These are phyloP conservation scores for Burhinus oedicnemus DNA, from an alignment of 2,113 vertebrate genomes.

Conservation along the genomic window DNA sequence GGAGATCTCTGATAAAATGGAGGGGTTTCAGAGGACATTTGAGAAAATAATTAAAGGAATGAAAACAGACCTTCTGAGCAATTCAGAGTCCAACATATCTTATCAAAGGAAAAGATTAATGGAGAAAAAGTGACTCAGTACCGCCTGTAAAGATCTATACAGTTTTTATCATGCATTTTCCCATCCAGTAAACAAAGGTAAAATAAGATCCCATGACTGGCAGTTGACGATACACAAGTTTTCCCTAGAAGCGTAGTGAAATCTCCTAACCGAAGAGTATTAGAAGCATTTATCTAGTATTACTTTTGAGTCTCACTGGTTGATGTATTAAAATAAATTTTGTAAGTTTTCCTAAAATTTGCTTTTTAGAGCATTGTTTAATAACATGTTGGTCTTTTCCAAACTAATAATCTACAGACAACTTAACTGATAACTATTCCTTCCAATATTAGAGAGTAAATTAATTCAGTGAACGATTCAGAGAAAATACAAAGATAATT, in stretches of 20 bases:
- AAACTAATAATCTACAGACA: background rate
- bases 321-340: background rate
- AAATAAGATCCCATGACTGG: background rate
- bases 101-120: background rate
- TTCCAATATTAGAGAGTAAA: background rate
- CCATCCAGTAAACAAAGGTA: background rate
- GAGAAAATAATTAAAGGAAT: background rate
- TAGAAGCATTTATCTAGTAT: background rate
- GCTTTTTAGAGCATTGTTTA: background rate
- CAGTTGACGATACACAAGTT: background rate
- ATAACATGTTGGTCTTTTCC: background rate
- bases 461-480: slow-evolving; percentile 3
- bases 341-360: background rate
- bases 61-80: background rate
- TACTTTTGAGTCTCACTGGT: background rate
- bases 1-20: background rate
- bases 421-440: background rate
- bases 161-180: background rate
- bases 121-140: background rate
- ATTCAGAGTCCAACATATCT: background rate
- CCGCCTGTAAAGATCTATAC: background rate
- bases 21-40: background rate
- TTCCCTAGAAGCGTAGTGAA: background rate
- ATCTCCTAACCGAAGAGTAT: background rate
- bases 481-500: slow-evolving; percentile 13